Evolutionary conservation across 1,140 invertebrate genomes (phyloP).

Genomic region (Aphelenchoides avenae): DNA sequence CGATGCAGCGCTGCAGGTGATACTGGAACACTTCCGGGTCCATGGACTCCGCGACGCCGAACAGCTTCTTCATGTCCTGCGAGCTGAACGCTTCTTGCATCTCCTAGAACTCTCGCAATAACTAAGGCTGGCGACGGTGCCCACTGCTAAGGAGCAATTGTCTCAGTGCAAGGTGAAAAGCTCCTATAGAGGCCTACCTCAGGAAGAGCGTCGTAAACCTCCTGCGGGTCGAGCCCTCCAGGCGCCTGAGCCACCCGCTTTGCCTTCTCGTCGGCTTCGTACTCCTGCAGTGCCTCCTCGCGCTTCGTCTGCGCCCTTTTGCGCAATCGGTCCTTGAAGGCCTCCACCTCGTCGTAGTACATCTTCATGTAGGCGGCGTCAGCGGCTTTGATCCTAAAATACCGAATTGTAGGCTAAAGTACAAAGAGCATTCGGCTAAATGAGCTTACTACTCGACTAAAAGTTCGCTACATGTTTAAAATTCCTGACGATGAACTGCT

Average conservation of each 20-base stretch:
- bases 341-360: constrained; percentile 85
- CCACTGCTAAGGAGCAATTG: constrained; percentile 11
- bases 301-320: constrained; percentile 82
- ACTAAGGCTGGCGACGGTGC: neutral
- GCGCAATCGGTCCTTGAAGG: constrained; percentile 70
- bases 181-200: too few species aligned
- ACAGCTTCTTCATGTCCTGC: constrained; percentile 79
- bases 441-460: neutral
- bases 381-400: constrained; percentile 46
- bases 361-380: constrained; percentile 78
- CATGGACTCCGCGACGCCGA: constrained; percentile 82
- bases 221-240: constrained; percentile 90
- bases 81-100: constrained; percentile 69
- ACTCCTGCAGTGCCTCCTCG: constrained; percentile 63
- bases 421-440: constrained; percentile 6
- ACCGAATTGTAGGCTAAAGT: too few species aligned
- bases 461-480: neutral
- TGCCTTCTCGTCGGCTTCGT: constrained; percentile 71
- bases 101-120: constrained; percentile 59
- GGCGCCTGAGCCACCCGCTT: constrained; percentile 75
- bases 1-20: constrained; percentile 95
- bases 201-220: constrained; percentile 90
- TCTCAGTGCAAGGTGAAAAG: constrained; percentile 8
- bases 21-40: constrained; percentile 81
- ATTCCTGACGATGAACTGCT: neutral